These are phyloP conservation scores for Gerris lacustris DNA, from an alignment of 2,888 invertebrate species.

Conservation along the genomic window DNA sequence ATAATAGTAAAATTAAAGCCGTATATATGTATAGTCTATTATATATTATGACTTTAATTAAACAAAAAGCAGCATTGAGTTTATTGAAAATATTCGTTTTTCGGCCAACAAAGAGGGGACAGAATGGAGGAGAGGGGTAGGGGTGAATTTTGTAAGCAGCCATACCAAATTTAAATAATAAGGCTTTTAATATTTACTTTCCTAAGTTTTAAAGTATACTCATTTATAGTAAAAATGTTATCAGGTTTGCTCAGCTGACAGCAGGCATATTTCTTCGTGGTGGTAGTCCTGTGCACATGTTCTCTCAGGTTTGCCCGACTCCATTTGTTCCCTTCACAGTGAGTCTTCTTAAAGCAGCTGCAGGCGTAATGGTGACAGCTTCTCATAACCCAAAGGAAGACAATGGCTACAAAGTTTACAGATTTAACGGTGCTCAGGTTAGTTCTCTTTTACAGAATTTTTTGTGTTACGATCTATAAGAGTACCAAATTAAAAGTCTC, in stretches of 20 bases:
- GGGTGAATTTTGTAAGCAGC: too few species aligned
- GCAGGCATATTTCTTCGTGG: constrained; percentile 67
- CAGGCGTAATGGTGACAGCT: constrained; percentile 89
- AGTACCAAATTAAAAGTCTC: constrained; percentile 5
- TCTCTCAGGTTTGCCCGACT: constrained; percentile 70
- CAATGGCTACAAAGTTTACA: constrained; percentile 96
- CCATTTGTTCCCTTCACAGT: constrained; percentile 87
- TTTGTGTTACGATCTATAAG: background rate
- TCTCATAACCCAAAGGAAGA: constrained; percentile 93
- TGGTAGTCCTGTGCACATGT: constrained; percentile 68
- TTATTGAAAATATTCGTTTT: too few species aligned
- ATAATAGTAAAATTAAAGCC: too few species aligned
- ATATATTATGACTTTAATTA: too few species aligned
- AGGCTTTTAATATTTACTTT: too few species aligned
- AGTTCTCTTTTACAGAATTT: background rate
- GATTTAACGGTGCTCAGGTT: constrained; percentile 75
- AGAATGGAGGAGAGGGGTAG: too few species aligned
- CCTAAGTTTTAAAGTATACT: too few species aligned
- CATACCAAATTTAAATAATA: too few species aligned
- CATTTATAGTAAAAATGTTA: background rate
- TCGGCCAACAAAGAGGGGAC: too few species aligned
- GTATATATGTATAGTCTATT: too few species aligned
- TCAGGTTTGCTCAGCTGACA: constrained; percentile 77
- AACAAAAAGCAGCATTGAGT: too few species aligned
- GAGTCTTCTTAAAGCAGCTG: constrained; percentile 55